Conservation (phyloP, 2,888 invertebrate species). For the Drosophila acutilabella region DNA sequence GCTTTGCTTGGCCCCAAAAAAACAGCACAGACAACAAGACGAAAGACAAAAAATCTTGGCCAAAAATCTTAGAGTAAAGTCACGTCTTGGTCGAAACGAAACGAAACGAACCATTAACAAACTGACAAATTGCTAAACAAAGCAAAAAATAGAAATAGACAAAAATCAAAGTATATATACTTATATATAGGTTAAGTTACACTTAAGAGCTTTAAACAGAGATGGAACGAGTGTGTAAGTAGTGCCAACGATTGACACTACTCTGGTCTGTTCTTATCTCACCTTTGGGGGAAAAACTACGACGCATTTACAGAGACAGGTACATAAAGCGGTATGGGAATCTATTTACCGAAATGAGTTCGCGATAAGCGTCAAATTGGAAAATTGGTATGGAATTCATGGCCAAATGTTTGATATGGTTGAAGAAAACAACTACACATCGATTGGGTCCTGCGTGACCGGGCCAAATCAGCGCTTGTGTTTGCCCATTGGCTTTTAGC, state of each 20-base stretch:
- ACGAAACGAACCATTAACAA: slow-evolving; percentile 47
- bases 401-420: slow-evolving; percentile 37
- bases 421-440: slow-evolving; percentile 16
- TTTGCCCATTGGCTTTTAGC: slow-evolving; percentile 37
- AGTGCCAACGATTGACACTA: background rate
- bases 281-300: slow-evolving; percentile 22
- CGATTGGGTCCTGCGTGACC: slow-evolving; percentile 67
- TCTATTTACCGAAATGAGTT: slow-evolving; percentile 60
- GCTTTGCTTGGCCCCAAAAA: slow-evolving; percentile 43
- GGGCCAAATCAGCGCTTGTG: slow-evolving; percentile 54
- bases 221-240: background rate
- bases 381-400: slow-evolving; percentile 21
- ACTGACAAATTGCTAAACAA: slow-evolving; percentile 63
- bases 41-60: slow-evolving; percentile 27
- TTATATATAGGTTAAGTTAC: slow-evolving; percentile 24
- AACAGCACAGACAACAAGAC: background rate
- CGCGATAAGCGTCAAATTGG: slow-evolving; percentile 58
- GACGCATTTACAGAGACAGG: slow-evolving; percentile 28
- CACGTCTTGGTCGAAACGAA: slow-evolving; percentile 45
- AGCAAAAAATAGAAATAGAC: slow-evolving; percentile 36
- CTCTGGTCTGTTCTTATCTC: slow-evolving; percentile 21
- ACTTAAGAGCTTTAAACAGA: slow-evolving; percentile 20
- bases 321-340: slow-evolving; percentile 2
- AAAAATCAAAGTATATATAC: background rate
- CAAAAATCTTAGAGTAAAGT: slow-evolving; percentile 52